These are phyloP conservation scores for Cylas formicarius DNA, from an alignment of 1,140 invertebrate genomes.

Conservation along the genomic window DNA sequence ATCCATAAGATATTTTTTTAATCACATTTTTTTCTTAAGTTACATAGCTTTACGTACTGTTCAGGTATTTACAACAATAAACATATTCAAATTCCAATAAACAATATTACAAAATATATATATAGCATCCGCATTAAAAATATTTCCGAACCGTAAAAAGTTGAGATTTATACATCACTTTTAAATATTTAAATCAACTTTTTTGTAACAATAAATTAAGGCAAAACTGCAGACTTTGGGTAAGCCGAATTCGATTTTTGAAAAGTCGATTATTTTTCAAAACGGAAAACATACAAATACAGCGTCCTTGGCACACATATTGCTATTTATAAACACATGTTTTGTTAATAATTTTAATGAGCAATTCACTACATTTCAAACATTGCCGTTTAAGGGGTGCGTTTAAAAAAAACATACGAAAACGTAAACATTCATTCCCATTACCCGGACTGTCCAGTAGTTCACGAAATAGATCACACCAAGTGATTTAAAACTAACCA, in stretches of 20 bases:
- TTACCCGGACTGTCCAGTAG: too few relatives aligned
- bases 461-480: too few relatives aligned
- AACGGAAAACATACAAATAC: background rate
- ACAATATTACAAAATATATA: constrained; percentile 27
- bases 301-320: constrained; percentile 19
- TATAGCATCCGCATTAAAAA: constrained; percentile 11
- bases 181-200: background rate
- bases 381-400: too few relatives aligned
- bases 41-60: too few relatives aligned
- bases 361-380: too few relatives aligned
- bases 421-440: too few relatives aligned
- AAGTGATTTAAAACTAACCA: too few relatives aligned
- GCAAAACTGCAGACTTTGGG: background rate
- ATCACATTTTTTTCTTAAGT: constrained; percentile 18
- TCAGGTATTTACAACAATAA: constrained; percentile 21
- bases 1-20: constrained; percentile 11
- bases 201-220: background rate
- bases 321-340: constrained; percentile 22
- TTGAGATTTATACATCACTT: background rate
- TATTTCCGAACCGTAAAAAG: constrained; percentile 8
- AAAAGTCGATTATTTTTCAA: background rate
- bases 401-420: too few relatives aligned
- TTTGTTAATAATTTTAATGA: constrained; percentile 18
- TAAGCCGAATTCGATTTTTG: background rate
- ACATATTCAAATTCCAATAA: constrained; percentile 22